phyloP scores from a whole-genome alignment of 2,113 vertebrate genomes.

The Saguinus imperator region DNA sequence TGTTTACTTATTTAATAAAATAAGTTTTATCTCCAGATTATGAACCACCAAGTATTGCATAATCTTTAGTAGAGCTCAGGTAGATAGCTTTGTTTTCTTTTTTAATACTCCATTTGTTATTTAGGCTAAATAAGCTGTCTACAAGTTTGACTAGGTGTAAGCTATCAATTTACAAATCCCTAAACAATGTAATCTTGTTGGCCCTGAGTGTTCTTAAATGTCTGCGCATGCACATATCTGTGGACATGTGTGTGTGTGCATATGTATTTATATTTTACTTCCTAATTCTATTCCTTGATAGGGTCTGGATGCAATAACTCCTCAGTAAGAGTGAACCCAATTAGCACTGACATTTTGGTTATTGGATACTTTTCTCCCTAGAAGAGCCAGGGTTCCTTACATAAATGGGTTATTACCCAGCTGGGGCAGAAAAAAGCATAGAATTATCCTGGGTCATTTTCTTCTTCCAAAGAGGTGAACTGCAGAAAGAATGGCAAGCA shows the following conservation, averaged over 20 bases:
- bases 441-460: not conserved
- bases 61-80: not conserved
- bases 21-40: not conserved
- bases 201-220: not conserved
- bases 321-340: not conserved
- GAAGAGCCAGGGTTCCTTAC: not conserved
- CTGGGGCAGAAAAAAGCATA: not conserved
- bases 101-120: not conserved
- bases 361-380: not conserved
- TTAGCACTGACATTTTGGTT: not conserved
- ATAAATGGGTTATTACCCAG: not conserved
- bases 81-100: not conserved
- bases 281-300: not conserved
- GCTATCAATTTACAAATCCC: not conserved
- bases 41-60: not conserved
- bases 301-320: not conserved
- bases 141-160: not conserved
- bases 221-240: not conserved
- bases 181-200: not conserved
- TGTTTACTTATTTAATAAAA: not conserved
- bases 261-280: not conserved
- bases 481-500: not conserved
- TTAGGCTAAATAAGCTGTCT: not conserved
- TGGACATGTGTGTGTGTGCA: not conserved
- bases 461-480: not conserved